These are phyloP conservation scores for Symphodus melops DNA, from an alignment of 2,113 vertebrate species.

Conservation along the genomic window DNA sequence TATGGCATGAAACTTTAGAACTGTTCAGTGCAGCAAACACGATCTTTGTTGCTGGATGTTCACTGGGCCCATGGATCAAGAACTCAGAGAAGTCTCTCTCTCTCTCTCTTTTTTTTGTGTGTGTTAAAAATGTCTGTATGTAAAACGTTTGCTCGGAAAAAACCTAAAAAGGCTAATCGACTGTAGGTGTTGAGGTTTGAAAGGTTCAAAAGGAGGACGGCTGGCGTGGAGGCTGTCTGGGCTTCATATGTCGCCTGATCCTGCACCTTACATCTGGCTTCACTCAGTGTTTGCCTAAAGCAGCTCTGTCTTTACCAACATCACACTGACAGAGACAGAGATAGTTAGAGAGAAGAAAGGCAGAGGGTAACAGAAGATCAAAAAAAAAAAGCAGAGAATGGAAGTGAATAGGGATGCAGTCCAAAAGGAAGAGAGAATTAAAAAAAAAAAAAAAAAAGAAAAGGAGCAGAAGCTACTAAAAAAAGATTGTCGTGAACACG, in stretches of 20 bases:
- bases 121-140: too few species aligned
- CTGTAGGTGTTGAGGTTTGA: slow-evolving; percentile 1
- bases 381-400: slow-evolving; percentile 1
- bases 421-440: too few species aligned
- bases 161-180: slow-evolving; percentile 2
- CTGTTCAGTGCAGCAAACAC: slow-evolving; percentile 20
- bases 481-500: slow-evolving; percentile 4
- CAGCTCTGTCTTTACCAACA: slow-evolving; percentile 44
- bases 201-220: not conserved
- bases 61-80: not conserved
- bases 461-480: not conserved
- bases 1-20: slow-evolving; percentile 11
- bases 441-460: not conserved
- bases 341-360: not conserved
- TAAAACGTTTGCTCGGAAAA: not conserved
- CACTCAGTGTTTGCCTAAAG: slow-evolving; percentile 54
- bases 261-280: slow-evolving; percentile 59
- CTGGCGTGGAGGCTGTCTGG: slow-evolving; percentile 33
- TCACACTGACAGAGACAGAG: slow-evolving; percentile 23
- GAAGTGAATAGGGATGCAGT: slow-evolving; percentile 7
- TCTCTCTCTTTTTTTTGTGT: too few species aligned
- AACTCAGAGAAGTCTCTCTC: not conserved
- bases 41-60: not conserved
- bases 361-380: slow-evolving; percentile 5
- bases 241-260: slow-evolving; percentile 20